These are phyloP conservation scores for Quadroppia sp. DNA, from an alignment of 2,888 invertebrate genomes.

Conservation along the genomic window DNA sequence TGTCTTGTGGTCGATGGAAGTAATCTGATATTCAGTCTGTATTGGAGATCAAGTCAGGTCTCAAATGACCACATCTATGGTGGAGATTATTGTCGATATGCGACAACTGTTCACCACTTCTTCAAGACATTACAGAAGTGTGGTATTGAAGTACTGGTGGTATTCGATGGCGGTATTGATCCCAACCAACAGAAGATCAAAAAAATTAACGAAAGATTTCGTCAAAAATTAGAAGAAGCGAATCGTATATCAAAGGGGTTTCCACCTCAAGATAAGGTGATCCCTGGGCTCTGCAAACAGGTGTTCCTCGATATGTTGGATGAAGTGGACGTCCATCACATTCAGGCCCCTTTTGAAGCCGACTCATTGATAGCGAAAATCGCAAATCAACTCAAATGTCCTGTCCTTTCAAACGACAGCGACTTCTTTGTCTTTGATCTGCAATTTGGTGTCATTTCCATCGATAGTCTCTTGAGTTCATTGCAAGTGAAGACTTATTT, in stretches of 20 bases:
- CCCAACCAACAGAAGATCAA: slow-evolving; percentile 64
- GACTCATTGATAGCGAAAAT: slow-evolving; percentile 81
- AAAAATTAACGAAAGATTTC: slow-evolving; percentile 57
- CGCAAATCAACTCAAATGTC: slow-evolving; percentile 71
- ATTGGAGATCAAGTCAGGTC: slow-evolving; percentile 38
- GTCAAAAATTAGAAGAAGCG: slow-evolving; percentile 46
- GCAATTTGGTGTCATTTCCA: slow-evolving; percentile 66
- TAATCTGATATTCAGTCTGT: slow-evolving; percentile 45
- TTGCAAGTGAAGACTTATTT: slow-evolving; percentile 18
- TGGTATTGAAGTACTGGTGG: slow-evolving; percentile 65
- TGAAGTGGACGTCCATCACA: slow-evolving; percentile 61
- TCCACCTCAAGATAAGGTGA: slow-evolving; percentile 54
- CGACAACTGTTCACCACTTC: slow-evolving; percentile 41
- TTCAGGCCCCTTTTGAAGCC: slow-evolving; percentile 79
- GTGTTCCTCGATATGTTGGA: slow-evolving; percentile 67
- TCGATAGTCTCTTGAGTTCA: slow-evolving; percentile 52
- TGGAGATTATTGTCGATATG: slow-evolving; percentile 46
- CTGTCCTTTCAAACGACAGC: slow-evolving; percentile 85
- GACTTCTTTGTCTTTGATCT: slow-evolving; percentile 88
- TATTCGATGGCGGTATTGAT: slow-evolving; percentile 66
- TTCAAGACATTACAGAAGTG: slow-evolving; percentile 42
- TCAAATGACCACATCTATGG: slow-evolving; percentile 44
- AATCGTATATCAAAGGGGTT: slow-evolving; percentile 53
- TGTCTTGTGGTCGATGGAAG: slow-evolving; percentile 46
- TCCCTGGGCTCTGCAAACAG: slow-evolving; percentile 70